Evolutionary conservation across 2,888 invertebrate species (phyloP).

Genomic region (Molanna angustata): DNA sequence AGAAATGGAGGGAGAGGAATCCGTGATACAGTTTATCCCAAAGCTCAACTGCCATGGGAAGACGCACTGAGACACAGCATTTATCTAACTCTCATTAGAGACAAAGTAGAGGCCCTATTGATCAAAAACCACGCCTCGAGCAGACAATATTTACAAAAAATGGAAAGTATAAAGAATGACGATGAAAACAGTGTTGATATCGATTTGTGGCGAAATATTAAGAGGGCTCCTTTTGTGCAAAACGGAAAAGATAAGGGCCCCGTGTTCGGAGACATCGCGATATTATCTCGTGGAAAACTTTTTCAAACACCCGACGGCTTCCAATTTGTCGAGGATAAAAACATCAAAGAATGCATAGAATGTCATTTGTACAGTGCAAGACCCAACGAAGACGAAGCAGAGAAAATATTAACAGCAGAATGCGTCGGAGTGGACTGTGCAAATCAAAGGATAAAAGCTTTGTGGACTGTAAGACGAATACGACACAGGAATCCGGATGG

Average conservation of each 20-base stretch:
- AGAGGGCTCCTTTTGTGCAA: conserved; percentile 48
- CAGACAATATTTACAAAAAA: conserved; percentile 5
- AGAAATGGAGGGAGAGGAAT: conserved; percentile 9
- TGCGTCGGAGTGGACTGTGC: conserved; percentile 45
- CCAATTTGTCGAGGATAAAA: conserved; percentile 55
- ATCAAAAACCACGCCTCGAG: conserved; percentile 36
- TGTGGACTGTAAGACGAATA: conserved; percentile 69
- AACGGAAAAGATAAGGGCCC: conserved; percentile 43
- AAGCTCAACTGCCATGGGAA: conserved; percentile 56
- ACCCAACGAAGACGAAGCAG: conserved; percentile 29
- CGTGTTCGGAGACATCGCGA: conserved; percentile 61
- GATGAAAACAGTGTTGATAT: conserved; percentile 44
- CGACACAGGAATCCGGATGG: conserved; percentile 64
- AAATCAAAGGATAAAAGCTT: conserved; percentile 55
- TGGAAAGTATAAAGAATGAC: conserved; percentile 23
- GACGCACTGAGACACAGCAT: conserved; percentile 66
- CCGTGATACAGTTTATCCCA: conserved; percentile 16
- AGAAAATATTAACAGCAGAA: conserved; percentile 19
- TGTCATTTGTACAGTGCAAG: conserved; percentile 30
- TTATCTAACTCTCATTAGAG: conserved; percentile 60
- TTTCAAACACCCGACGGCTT: conserved; percentile 52
- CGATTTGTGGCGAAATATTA: conserved; percentile 52
- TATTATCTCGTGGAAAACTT: conserved; percentile 63
- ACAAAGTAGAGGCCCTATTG: conserved; percentile 54
- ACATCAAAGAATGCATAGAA: conserved; percentile 30